Evolutionary conservation across 2,888 invertebrate species (phyloP), one percentile per base, ranked within the genome.

Genomic region (Cheiracanthium punctorium): DNA sequence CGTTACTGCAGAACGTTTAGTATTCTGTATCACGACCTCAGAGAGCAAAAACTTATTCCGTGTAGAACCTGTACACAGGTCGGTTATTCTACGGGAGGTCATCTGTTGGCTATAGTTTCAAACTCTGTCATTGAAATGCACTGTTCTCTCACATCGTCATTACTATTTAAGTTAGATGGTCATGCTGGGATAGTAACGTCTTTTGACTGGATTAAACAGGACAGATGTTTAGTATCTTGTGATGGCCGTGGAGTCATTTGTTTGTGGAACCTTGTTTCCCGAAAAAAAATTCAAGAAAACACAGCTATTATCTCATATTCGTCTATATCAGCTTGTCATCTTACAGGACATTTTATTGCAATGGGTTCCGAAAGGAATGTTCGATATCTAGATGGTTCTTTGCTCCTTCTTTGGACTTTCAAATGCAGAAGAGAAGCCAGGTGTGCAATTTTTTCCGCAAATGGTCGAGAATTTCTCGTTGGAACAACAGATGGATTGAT

Each of bases 221-320:
- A 85, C 58, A 80, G 74, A 0, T 73, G 32, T 29, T 20, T 85
- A 4, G 10, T 79, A 4, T 79, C 84, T 0, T 58, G 79, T 28
- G 84, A 79, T 20, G 30, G n/a, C 2, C 79, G 73, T 30, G 84
- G 84, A 12, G 74, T 85, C 0, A 69, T 85, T 69, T 85, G 84
- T 28, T 79, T 74, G 43, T 85, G 84, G 84, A 70, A 85, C 41
- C 7, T 32, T 29, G 30, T 70, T 1, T 20, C 58, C 17, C 58
- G 41, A 72, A 17, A n/a, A 10, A 85, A 85, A 14, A 29, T 69
- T 0, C 79, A 79, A 79, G 84, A 79, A 28, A 80, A 79, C 20
- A 79, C 69, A 1, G 52, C 52, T n/a, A 37, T 64, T 14, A 20
- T 74, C 2, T 70, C 79, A 0, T 85, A 85, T 70, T 64, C 52